Conservation (phyloP, 2,888 invertebrate species). For the Gastracanthus pulcherrimus region DNA sequence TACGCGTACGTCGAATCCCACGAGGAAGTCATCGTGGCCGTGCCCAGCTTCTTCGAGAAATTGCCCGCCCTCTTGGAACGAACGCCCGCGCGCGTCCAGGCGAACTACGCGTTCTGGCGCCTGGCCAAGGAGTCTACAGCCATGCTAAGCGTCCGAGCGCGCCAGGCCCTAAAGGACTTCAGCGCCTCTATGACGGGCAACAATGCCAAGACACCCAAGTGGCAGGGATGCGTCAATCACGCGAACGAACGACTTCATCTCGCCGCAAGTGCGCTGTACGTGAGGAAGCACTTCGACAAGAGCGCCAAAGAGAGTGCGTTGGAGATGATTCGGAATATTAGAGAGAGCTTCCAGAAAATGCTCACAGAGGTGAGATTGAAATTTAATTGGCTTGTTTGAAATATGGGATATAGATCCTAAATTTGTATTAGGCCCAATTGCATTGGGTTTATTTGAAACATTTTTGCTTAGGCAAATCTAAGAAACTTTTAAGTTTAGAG, state of each 20-base stretch:
- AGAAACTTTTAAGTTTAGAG: too few species aligned
- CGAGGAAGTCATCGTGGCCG: conserved; percentile 89
- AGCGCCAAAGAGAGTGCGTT: conserved; percentile 89
- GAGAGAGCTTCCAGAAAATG: conserved; percentile 88
- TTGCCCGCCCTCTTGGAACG: not conserved
- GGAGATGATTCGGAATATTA: conserved; percentile 92
- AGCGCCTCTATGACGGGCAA: conserved; percentile 79
- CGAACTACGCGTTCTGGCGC: too few species aligned
- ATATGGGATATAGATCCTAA: too few species aligned
- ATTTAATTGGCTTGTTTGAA: not conserved
- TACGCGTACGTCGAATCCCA: conserved; percentile 81
- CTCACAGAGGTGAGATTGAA: conserved; percentile 79
- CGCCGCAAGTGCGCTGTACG: conserved; percentile 90
- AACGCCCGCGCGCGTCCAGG: conserved; percentile 73
- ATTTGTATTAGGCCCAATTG: too few species aligned
- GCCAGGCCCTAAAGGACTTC: conserved; percentile 72
- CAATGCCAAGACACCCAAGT: conserved; percentile 72
- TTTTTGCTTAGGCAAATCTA: too few species aligned
- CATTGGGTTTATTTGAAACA: too few species aligned
- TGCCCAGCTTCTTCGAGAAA: conserved; percentile 79
- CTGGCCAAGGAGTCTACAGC: conserved; percentile 71
- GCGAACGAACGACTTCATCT: conserved; percentile 86
- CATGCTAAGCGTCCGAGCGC: conserved; percentile 72
- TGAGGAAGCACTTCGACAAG: conserved; percentile 91
- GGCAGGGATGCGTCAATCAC: conserved; percentile 94